Base-by-base conservation (phyloP, 2,888 invertebrate genomes). In the Andrena minutula region DNA sequence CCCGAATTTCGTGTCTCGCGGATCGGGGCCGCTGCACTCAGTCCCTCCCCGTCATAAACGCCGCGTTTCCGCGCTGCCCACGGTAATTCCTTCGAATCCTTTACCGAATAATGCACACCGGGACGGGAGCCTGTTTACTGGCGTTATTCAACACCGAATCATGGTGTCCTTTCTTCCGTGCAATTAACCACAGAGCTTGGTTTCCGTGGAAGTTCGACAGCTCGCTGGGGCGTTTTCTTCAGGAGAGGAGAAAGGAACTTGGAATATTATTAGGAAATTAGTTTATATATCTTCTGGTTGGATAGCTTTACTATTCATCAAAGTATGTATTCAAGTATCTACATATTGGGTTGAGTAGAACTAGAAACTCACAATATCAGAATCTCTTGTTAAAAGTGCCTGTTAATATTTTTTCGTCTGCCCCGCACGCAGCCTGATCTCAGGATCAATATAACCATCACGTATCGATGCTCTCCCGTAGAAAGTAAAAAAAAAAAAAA, bases 1-100 rank as follows among this genome's bases (percentile, higher is more conserved):
- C 61, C 63, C 71, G 71, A 75, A 75, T 80, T 79, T 75, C 53
- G 26, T 35, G 51, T 71, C 60, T 61, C 56, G 26, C 56, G 23
- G 30, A 61, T 64, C 76, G 68, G 75, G 66, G 23, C 23, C 20
- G 30, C 23, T 20, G 23, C 16, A 35, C 30, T 32, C 58, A n/a
- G 12, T 58, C 30, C 30, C 20, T 32, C 66, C 41, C 35, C 7
- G 61, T 77, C 60, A 28, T 65, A 74, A 77, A 74, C 20, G 65
- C 47, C 49, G 47, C 10, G 16, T 8, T 47, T 10, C n/a, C 26
- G n/a, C 23, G 41, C 6, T 12, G 23, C 20, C 7, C 3, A 20
- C 32, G 51, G 70, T 61, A 61, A 70, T 75, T 75, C 63, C 58
- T 51, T 77, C 60, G 10, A 66, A 58, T 60, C 41, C 66, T 66